Evolutionary conservation across 2,888 invertebrate species (phyloP), one percentile per base, ranked within the genome.

Genomic region (Sycophila texana): DNA sequence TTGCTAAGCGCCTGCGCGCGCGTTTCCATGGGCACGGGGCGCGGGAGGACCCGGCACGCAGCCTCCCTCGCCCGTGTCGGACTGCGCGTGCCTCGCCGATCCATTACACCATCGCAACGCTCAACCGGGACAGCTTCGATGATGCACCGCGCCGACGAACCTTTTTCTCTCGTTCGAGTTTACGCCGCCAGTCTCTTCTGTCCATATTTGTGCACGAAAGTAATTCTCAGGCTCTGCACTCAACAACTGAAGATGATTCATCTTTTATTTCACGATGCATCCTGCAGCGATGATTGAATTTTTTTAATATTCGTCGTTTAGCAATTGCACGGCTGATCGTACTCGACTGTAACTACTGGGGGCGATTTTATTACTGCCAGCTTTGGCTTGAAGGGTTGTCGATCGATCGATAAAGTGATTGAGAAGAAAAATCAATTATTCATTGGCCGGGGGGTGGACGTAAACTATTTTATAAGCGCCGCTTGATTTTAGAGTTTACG

Each of bases 1-100:
- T 51, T 65, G 74, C 60, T 82, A 79, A 73, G 87, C 90, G 90
- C 89, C 77, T 89, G 78, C 76, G 80, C 75, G 68, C 30, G 89
- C 89, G 90, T 90, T 88, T 87, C 89, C 88, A 90, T 89, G 89
- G 88, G 85, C 88, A 90, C 89, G 61, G 12, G 22, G 18, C 10
- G 13, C 70, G 20, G 55, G 66, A 81, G 71, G 70, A 71, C 53
- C 71, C 86, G 84, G 39, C 39, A 39, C 85, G 86, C 85, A 87
- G 87, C 85, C 88, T 88, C 89, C 88, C 89, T 88, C 89, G 87
- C 88, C 84, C 86, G 81, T 82, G 82, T 84, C 81, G 77, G 49
- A 18, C 55, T 14, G 39, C 68, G 65, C n/a, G 47, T 39, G 39
- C 47, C 12, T 18, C 65, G 18, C 18, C 65, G 18, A n/a, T 26